Evolutionary conservation across 1,140 invertebrate species (phyloP), one percentile per base, ranked within the genome.

Genomic region (Lerema accius): DNA sequence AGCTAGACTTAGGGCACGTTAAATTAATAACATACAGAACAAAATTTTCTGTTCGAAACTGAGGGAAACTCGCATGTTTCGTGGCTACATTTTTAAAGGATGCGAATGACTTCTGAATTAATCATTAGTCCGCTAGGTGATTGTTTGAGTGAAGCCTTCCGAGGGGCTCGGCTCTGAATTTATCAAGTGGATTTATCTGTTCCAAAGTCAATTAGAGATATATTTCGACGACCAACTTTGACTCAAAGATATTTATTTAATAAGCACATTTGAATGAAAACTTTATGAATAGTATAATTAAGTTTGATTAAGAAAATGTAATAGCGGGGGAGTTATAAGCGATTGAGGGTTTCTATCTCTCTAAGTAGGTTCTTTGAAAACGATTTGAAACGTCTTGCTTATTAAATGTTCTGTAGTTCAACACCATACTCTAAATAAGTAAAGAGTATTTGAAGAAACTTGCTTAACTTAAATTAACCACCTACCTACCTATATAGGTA

Each of bases 81-180:
- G 15, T 77, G 70, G 78, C 81, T 64, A 60, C 65, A 71, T 61
- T 40, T 43, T 46, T 53, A 73, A 80, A 80, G 78, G 75, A 84
- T 76, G 78, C 71, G 74, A 72, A 70, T 68, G 78, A 83, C 80
- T 80, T 83, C 78, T 87, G 86, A 86, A 89, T 87, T 82, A 89
- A 89, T 89, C 78, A 89, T 89, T 87, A 87, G 84, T 86, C 78
- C 66, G 69, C 64, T 67, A 73, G 72, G 73, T 78, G 77, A 86
- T 86, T 87, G 82, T 87, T 82, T 59, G 56, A 80, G 65, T 77
- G 76, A 66, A 71, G 69, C 71, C 67, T 67, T 78, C 67, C 69
- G 76, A 84, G 78, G 76, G 74, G 71, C 80, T 81, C 71, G 55
- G 68, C 65, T 78, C 74, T 48, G 61, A 67, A 69, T 65, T 74